Evolutionary conservation across 1,140 invertebrate species (phyloP).

Genomic region (Zaprionus africanus): DNA sequence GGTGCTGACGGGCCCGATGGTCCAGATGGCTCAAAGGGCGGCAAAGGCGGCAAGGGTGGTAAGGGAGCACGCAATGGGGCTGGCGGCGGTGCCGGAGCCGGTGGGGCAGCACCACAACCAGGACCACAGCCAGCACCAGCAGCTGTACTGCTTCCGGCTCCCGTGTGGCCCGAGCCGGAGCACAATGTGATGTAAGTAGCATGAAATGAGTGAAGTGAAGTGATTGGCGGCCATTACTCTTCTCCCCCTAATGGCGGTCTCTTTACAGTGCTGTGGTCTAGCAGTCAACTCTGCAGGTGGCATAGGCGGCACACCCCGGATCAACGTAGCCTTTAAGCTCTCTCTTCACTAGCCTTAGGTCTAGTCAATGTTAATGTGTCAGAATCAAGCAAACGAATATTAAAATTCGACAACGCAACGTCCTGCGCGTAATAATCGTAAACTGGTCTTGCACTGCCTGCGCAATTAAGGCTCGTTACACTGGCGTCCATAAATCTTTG

Average conservation of each 20-base stretch:
- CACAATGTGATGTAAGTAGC: constrained; percentile 56
- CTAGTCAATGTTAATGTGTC: constrained; percentile 65
- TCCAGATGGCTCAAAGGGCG: constrained; percentile 58
- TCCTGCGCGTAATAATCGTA: neutral
- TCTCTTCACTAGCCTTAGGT: constrained; percentile 37
- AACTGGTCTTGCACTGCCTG: constrained; percentile 2
- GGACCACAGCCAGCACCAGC: constrained; percentile 28
- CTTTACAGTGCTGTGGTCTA: constrained; percentile 48
- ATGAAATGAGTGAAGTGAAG: neutral
- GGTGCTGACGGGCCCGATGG: constrained; percentile 70
- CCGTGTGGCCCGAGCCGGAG: constrained; percentile 62
- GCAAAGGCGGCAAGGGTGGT: constrained; percentile 80
- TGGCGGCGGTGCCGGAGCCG: constrained; percentile 80
- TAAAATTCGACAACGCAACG: constrained; percentile 64
- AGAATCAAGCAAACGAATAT: constrained; percentile 72
- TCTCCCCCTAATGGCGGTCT: neutral
- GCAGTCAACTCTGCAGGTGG: neutral
- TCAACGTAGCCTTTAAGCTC: constrained; percentile 1
- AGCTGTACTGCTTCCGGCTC: constrained; percentile 49
- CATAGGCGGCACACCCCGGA: neutral
- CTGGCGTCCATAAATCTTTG: constrained; percentile 38
- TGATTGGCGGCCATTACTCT: neutral
- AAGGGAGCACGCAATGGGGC: constrained; percentile 74
- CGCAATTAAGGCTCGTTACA: constrained; percentile 31
- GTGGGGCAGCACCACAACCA: constrained; percentile 79